Evolutionary conservation across 2,113 vertebrate species (phyloP).

Genomic region (Rana temporaria): DNA sequence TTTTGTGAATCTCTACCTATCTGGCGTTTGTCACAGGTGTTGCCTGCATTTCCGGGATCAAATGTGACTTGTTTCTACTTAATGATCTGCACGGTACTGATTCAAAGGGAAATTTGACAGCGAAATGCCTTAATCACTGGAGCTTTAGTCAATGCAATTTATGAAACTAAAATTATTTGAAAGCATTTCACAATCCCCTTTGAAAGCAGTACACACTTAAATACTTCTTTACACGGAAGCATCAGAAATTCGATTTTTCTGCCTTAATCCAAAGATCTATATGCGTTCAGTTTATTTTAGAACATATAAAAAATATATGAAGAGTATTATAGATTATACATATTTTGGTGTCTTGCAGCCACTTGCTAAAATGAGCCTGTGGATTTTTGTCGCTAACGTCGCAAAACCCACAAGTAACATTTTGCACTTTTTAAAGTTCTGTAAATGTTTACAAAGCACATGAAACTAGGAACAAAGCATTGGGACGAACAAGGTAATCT

Average conservation of each 20-base stretch:
- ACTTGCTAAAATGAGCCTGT: conserved; percentile 12
- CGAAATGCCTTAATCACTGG: conserved; percentile 4
- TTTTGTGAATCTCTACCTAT: not conserved
- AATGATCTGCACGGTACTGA: not conserved
- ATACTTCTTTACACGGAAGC: not conserved
- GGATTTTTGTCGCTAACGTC: not conserved
- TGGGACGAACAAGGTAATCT: not conserved
- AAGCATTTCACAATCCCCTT: not conserved
- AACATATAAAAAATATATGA: not conserved
- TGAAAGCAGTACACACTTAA: not conserved
- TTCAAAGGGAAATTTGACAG: not conserved
- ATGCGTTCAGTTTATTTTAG: not conserved
- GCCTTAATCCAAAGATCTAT: conserved; percentile 40
- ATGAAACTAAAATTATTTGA: not conserved
- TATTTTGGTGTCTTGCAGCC: conserved; percentile 1
- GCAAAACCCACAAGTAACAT: conserved; percentile 16
- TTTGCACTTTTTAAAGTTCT: conserved; percentile 43
- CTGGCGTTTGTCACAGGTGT: not conserved
- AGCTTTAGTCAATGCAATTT: conserved; percentile 16
- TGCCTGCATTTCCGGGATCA: too few relatives aligned
- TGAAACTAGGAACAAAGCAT: conserved; percentile 5
- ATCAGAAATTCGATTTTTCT: conserved; percentile 16
- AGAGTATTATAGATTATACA: not conserved
- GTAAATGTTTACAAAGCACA: conserved; percentile 53
- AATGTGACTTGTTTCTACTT: not conserved